Percentiles rank a stretch among this genome's conserved stretches.
phyloP scores from a whole-genome alignment of 1,140 invertebrate species.

The Oryctes rhinoceros region DNA sequence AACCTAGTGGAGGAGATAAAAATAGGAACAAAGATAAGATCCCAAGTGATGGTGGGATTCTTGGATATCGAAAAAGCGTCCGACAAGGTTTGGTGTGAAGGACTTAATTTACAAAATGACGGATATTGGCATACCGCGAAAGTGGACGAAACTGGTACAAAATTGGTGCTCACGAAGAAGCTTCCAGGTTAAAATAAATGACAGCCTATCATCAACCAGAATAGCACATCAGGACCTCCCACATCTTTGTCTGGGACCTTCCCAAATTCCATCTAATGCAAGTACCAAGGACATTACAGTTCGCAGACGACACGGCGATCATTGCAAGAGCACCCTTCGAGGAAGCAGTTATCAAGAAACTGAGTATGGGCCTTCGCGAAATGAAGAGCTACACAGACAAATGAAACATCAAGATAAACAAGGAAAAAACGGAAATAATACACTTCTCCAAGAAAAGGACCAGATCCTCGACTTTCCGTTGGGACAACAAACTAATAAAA shows the following conservation, averaged over 20 bases:
- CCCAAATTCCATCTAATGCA: neutral
- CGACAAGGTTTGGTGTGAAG: too few species aligned
- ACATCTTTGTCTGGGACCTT: neutral
- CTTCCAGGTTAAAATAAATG: neutral
- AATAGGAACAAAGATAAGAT: too few species aligned
- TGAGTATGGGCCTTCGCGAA: neutral
- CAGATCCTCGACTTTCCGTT: neutral
- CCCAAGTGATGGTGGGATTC: neutral
- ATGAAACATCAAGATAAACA: conserved; percentile 15
- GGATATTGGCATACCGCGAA: neutral
- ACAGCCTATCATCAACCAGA: neutral
- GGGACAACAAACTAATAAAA: neutral
- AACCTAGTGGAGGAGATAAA: too few species aligned
- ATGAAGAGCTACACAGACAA: neutral
- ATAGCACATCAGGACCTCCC: neutral
- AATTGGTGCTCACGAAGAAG: neutral
- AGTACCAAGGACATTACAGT: too few species aligned
- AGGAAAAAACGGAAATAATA: neutral
- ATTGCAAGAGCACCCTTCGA: neutral
- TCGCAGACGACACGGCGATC: conserved; percentile 8
- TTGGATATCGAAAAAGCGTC: conserved; percentile 12
- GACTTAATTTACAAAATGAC: conserved; percentile 20
- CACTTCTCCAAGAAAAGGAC: neutral
- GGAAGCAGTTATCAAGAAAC: neutral
- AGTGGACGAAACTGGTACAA: neutral